These are phyloP conservation scores for Tadarida brasiliensis DNA, from an alignment of 2,797 vertebrate species.

Conservation along the genomic window DNA sequence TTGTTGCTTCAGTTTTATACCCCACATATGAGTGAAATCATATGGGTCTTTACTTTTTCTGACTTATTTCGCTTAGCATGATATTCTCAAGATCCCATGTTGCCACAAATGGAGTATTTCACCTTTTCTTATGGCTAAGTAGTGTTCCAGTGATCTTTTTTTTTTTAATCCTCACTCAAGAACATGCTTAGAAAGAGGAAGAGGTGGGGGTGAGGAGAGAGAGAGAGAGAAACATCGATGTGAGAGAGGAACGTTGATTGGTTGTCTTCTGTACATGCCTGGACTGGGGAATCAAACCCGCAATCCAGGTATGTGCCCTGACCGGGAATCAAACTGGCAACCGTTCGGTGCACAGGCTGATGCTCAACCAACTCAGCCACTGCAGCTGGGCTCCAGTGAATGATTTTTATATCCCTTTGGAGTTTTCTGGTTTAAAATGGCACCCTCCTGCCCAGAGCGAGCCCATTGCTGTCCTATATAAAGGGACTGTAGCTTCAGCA, in stretches of 20 bases:
- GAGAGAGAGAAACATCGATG: too few species aligned
- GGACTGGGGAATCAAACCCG: too few species aligned
- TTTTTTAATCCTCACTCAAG: too few species aligned
- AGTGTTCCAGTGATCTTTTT: neutral
- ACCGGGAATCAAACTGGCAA: too few species aligned
- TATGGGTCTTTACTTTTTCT: neutral
- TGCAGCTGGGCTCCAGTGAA: neutral
- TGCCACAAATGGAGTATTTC: neutral
- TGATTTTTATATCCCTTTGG: neutral
- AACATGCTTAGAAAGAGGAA: too few species aligned
- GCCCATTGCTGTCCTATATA: neutral
- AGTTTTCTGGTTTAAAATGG: neutral
- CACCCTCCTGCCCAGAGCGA: neutral
- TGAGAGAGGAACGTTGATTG: too few species aligned
- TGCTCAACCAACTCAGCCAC: too few species aligned
- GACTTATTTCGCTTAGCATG: neutral
- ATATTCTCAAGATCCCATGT: neutral
- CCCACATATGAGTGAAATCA: neutral
- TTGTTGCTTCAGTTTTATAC: neutral
- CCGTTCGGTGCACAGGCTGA: too few species aligned
- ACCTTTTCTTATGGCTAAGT: neutral
- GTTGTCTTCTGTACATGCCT: too few species aligned
- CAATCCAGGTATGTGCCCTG: too few species aligned
- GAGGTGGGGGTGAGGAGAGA: too few species aligned
- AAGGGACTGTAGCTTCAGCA: neutral